Evolutionary conservation across 2,113 vertebrate species (phyloP).

Genomic region (Hippocampus abdominalis): DNA sequence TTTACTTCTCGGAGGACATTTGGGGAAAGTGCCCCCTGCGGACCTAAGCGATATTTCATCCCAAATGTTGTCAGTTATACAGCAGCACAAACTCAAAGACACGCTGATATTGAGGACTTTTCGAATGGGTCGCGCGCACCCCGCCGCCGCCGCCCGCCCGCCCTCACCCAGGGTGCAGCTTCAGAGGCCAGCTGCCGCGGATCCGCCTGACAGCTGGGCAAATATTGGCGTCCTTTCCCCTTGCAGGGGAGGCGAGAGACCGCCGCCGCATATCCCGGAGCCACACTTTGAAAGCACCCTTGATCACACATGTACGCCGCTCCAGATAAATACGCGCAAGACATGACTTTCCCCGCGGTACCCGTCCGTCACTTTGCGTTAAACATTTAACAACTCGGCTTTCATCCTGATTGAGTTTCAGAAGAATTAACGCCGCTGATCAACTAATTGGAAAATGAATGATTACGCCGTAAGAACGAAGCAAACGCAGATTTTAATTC

Average conservation of each 20-base stretch:
- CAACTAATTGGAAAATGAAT: slow-evolving; percentile 13
- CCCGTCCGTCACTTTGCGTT: slow-evolving; percentile 30
- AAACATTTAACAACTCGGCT: slow-evolving; percentile 21
- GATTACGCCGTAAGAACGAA: slow-evolving; percentile 5
- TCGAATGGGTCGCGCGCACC: not conserved
- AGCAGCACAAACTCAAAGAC: slow-evolving; percentile 31
- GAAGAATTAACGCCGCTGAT: slow-evolving; percentile 14
- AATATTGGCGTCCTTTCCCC: slow-evolving; percentile 40
- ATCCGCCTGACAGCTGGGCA: slow-evolving; percentile 57
- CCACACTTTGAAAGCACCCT: slow-evolving; percentile 52
- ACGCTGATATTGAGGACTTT: slow-evolving; percentile 34
- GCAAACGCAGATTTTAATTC: slow-evolving; percentile 8
- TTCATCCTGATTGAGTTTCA: slow-evolving; percentile 16
- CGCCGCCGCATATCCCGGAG: slow-evolving; percentile 31
- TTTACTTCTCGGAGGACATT: slow-evolving; percentile 1
- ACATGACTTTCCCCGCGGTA: slow-evolving; percentile 37
- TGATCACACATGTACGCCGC: slow-evolving; percentile 40
- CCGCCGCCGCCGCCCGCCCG: slow-evolving; percentile 31
- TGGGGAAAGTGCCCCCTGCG: not conserved
- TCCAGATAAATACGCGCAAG: slow-evolving; percentile 29
- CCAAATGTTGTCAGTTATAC: slow-evolving; percentile 16
- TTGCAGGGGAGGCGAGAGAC: slow-evolving; percentile 34
- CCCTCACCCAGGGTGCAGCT: slow-evolving; percentile 38
- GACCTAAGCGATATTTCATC: not conserved
- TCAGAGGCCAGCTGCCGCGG: slow-evolving; percentile 52